Evolutionary conservation across 2,113 vertebrate genomes (phyloP).

Genomic region (Odocoileus hemionus): DNA sequence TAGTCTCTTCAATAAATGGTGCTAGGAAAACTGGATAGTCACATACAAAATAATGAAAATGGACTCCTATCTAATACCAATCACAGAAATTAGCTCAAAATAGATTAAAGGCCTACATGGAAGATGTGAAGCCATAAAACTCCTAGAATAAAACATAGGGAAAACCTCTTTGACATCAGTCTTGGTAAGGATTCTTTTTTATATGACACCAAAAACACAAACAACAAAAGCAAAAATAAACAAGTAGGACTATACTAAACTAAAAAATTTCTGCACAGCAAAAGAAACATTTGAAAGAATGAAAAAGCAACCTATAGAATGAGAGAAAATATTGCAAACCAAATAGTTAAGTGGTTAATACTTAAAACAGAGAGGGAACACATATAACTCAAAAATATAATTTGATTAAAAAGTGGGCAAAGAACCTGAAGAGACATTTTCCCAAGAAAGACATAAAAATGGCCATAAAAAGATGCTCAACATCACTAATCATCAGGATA

Average conservation of each 20-base stretch:
- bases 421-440: neutral
- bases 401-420: neutral
- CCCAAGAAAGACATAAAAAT: neutral
- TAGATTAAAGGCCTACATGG: neutral
- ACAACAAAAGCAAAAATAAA: neutral
- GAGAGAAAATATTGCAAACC: neutral
- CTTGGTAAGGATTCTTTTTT: neutral
- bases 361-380: neutral
- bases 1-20: neutral
- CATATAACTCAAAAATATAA: neutral
- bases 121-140: neutral
- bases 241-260: neutral
- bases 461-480: neutral
- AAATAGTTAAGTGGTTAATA: neutral
- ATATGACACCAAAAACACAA: neutral
- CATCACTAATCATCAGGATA: neutral
- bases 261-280: neutral
- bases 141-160: neutral
- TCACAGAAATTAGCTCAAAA: neutral
- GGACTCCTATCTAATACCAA: neutral
- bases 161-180: neutral
- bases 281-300: neutral
- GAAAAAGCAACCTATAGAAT: neutral
- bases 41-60: neutral
- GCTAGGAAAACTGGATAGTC: neutral